A percentile compares a stretch with the other conserved stretches of the same genome.
Conservation (phyloP, 2,797 vertebrate species). For the Stomatorhinus walkeri region DNA sequence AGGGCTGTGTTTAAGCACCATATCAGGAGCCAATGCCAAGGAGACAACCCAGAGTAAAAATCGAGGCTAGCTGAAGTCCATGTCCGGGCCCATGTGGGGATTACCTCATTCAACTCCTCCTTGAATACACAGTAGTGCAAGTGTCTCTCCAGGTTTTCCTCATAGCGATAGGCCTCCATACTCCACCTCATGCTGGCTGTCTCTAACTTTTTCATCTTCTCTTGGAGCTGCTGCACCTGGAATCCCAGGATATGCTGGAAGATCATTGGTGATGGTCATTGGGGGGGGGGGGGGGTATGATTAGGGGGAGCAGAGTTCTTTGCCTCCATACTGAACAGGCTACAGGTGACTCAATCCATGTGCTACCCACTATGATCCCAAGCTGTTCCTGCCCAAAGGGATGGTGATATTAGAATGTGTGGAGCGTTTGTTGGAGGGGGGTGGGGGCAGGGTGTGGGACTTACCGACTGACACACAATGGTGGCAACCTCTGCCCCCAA, state of each 20-base stretch:
- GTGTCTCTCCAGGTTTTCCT: constrained; percentile 46
- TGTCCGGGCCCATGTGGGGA: neutral
- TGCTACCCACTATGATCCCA: neutral
- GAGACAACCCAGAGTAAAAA: neutral
- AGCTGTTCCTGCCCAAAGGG: neutral
- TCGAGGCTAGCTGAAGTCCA: neutral
- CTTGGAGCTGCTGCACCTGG: constrained; percentile 61
- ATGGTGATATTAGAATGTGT: neutral
- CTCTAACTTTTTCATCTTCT: constrained; percentile 59
- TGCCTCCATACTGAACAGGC: neutral
- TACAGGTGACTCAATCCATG: neutral
- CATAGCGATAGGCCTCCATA: constrained; percentile 43
- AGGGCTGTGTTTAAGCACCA: neutral
- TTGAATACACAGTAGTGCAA: constrained; percentile 50
- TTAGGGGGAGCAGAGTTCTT: neutral
- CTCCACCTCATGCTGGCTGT: constrained; percentile 50
- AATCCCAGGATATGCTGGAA: constrained; percentile 57
- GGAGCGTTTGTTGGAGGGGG: neutral
- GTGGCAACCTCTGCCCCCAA: constrained; percentile 64
- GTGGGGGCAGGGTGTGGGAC: constrained; percentile 28
- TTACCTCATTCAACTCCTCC: constrained; percentile 70
- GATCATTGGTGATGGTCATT: neutral
- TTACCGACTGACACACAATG: constrained; percentile 58
- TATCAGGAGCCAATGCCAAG: neutral
- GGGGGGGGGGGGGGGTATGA: neutral